Evolutionary conservation across 2,888 invertebrate species (phyloP), one percentile per base, ranked within the genome.

Genomic region (Halocaridina rubra): DNA sequence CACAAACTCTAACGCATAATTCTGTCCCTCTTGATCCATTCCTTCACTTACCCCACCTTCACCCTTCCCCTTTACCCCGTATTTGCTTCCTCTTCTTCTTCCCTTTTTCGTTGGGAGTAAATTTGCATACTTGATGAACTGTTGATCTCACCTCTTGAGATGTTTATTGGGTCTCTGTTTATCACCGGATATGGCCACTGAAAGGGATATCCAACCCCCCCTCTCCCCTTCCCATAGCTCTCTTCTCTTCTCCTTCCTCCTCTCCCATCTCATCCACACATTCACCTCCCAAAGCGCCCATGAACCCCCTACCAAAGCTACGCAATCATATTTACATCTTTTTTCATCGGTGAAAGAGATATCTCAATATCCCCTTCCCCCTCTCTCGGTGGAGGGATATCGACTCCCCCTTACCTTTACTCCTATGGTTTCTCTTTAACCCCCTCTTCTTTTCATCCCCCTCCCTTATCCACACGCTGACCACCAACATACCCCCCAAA

Each of bases 41-140:
- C 53, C n/a, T 59, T 10, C 59, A 30, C 30, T 29, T 24, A 16
- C 8, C 24, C 53, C 19, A 5, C 19, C 76, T 16, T 3, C 61
- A 61, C 69, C 19, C 2, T 0, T 29, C 69, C 69, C 69, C 67
- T 67, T 7, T 29, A 16, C 3, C 30, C 13, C 30, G 10, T 1
- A 1, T 19, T 19, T 10, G 10, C 74, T 27, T 24, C 46, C 39
- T 29, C 67, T 33, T 74, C 64, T 13, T 64, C 33, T 39, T 22
- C 39, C 29, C 64, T 19, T 3, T 13, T 32, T 24, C 53, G 16
- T 69, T 30, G 24, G 76, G 39, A 57, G 81, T 53, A 81, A 77
- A 81, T 81, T 81, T 81, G 46, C 81, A 81, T 81, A 81, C 76
- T 76, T 81, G 81, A 81, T 81, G 81, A 81, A 76, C 64, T 81